A percentile compares a stretch with the other conserved stretches of the same genome.
These are phyloP conservation scores for Pao palembangensis DNA, from an alignment of 2,113 vertebrate genomes.

Conservation along the genomic window DNA sequence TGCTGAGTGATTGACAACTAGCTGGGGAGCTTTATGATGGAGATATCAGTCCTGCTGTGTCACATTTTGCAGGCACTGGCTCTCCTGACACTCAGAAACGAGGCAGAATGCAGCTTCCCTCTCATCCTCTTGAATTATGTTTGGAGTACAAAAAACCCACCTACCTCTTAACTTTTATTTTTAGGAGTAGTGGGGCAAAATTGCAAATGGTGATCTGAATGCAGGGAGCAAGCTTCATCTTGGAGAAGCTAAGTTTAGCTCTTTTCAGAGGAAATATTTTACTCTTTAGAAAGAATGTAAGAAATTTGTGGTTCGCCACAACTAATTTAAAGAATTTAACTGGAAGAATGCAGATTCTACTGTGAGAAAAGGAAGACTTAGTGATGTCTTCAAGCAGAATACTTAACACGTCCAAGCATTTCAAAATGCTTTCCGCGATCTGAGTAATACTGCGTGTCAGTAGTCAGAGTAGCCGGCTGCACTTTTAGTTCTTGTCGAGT, in stretches of 20 bases:
- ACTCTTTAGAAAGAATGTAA: background rate
- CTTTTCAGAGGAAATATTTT: constrained; percentile 6
- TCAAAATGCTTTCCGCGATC: background rate
- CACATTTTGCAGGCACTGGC: constrained; percentile 54
- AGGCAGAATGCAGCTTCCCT: constrained; percentile 47
- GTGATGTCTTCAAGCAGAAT: background rate
- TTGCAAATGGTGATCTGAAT: constrained; percentile 19
- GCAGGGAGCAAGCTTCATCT: constrained; percentile 1
- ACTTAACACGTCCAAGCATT: background rate
- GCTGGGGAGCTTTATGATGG: constrained; percentile 66
- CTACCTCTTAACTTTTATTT: constrained; percentile 11
- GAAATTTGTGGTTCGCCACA: background rate
- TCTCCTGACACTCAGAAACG: constrained; percentile 55
- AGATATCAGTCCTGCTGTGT: constrained; percentile 64
- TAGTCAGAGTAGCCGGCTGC: too few relatives aligned
- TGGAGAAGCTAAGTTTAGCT: constrained; percentile 11
- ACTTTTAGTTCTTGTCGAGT: too few relatives aligned
- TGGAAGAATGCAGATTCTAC: background rate
- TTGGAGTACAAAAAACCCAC: constrained; percentile 41
- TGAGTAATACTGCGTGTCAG: background rate
- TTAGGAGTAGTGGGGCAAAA: constrained; percentile 11
- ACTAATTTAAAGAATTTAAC: background rate
- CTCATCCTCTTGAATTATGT: constrained; percentile 42
- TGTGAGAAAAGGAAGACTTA: background rate
- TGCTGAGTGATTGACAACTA: constrained; percentile 67